Base-by-base conservation (phyloP, 2,888 invertebrate genomes). In the Deilephila porcellus region DNA sequence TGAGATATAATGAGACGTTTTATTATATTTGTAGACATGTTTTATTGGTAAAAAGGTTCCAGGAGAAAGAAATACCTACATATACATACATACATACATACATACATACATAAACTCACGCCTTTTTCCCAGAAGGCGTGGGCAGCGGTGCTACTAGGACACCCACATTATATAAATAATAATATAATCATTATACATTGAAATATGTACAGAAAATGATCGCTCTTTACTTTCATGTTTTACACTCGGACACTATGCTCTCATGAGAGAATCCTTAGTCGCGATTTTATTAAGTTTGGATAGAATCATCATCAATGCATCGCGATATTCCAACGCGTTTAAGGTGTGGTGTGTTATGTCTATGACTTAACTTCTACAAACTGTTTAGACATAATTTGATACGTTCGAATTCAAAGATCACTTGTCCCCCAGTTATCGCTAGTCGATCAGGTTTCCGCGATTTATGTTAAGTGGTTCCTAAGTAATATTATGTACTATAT, bases 251-350 rank as follows among this genome's bases (percentile, higher is more conserved):
- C 7, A 56, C 5, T 1, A 19, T 56, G 56, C 56, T n/a, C 53
- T 53, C 53, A 4, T 56, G 14, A 45, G 4, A 19, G 1, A 56
- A 4, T 56, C 19, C n/a, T 56, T 56, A 8, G 19, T 34, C 25
- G 8, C 8, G 34, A 34, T 34, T 63, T 4, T n/a, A 34, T 63
- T 37, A n/a, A n/a, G 7, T 2, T 19, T 63, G n/a, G 19, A 34
- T 34, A n/a, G 37, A 63, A 63, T 63, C 19, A n/a, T n/a, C 32
- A 8, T 63, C n/a, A n/a, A 8, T 63, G 7, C n/a, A 63, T 63
- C 7, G n/a, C n/a, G 34, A 37, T 7, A 63, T 63, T 63, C 37
- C 63, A 63, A 63, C 63, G 63, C 63, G 34, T 63, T 34, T 34
- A 37, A 37, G 37, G 63, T 34, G 34, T 62, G 62, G 62, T 29